Base-by-base conservation (phyloP, 2,113 vertebrate genomes). In the Antechinus stuartii region DNA sequence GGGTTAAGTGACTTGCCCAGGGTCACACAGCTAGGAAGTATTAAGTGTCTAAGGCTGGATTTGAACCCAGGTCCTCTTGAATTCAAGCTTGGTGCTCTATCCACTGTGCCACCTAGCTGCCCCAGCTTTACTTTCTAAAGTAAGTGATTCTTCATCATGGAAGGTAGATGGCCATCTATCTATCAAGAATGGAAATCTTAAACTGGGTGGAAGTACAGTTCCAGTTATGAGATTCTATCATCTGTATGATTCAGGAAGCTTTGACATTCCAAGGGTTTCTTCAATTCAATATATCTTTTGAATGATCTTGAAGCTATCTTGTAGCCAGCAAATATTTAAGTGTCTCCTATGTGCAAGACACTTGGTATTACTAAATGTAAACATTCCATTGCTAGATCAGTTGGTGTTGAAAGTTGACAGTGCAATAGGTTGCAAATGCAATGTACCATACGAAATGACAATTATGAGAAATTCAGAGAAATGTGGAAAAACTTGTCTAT, bases 341-440 rank as follows among this genome's bases (percentile, higher is more conserved):
- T 68, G 30, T 68, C 30, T 68, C 35, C 61, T 35, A 16, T 35
- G 30, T 68, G 3, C 12, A 68, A 96, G 90, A 11, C 92, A 35
- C 54, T 96, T 91, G 52, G 92, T 92, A 90, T 53, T 47, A 3
- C 57, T 90, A 49, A 92, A 94, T 95, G 26, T 91, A 49, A 97
- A 93, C 1, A 89, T 68, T 91, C n/a, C 92, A 54, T 30, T 90
- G 30, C 24, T 93, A 30, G 30, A 35, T 46, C 26, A 68, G 19
- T 92, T 96, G n/a, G 30, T 84, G 6, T 89, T 3, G 92, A 93
- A 95, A 84, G 24, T 91, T 26, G 8, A 93, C 91, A 95, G 54
- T 93, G 55, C 14, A 56, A 95, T 96, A 55, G 94, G 93, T 97
- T 94, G 96, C 95, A 91, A 97, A 95, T 46, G 35, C 25, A 92